Base-by-base conservation (phyloP, 2,888 invertebrate genomes). In the Harpagoxenus sublaevis region DNA sequence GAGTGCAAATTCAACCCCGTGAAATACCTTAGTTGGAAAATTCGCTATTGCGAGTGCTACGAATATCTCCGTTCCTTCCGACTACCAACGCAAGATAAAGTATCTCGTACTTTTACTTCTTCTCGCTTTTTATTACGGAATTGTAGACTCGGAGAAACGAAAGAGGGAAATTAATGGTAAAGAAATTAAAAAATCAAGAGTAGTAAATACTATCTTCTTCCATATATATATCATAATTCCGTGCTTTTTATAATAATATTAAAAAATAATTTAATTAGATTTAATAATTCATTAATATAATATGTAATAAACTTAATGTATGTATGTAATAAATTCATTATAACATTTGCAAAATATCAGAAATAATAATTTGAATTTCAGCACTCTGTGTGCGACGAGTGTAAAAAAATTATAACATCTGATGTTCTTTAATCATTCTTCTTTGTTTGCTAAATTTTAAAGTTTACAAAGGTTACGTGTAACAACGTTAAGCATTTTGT, bases 21-120 rank as follows among this genome's bases (percentile, higher is more conserved):
- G 48, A 73, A 81, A 48, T 48, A 60, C 39, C 12, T 81, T 73
- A 81, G 60, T 81, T 81, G 73, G 23, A 51, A 73, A 68, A 68
- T 78, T 78, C 45, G 45, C 60, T 81, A 73, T 60, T 73, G 73
- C 57, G 60, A 55, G 57, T 79, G 18, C 48, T 48, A 28, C 48
- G 45, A 73, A 60, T 79, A 70, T 79, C 48, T 79, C 6, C 48
- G 45, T 60, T 81, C 23, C 8, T 48, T 73, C 18, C 45, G 35
- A 35, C 48, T 73, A 45, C 45, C 23, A 31, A 68, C 45, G 31
- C 60, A 15, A 60, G 73, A 81, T 60, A 71, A 79, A 79, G 48
- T 60, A 63, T 79, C 60, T 12, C 79, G 35, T 60, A 68, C 18
- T 60, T 70, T 57, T 57, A 15, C 31, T 57, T 68, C 18, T 42